Base-by-base conservation (phyloP, 2,888 invertebrate species). In the Pasiphila rectangulata region DNA sequence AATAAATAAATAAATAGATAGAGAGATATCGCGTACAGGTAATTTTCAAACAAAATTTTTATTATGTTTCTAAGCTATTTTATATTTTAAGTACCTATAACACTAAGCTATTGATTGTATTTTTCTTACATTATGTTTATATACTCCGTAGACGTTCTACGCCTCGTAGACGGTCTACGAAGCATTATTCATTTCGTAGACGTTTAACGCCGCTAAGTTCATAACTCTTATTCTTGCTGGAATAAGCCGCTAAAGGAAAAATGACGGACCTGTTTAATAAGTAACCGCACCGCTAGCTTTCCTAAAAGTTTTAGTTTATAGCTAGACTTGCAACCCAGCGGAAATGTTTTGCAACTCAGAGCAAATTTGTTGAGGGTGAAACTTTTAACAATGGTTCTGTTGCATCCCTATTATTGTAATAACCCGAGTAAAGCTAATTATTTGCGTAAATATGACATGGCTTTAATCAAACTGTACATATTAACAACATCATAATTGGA, bases 351-450 rank as follows among this genome's bases (percentile, higher is more conserved):
- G 3, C 21, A 40, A 21, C 29, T 10, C 16, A 20, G 12, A 17
- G 40, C 36, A 15, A 24, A 32, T 24, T n/a, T 34, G 34, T 34
- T 34, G 34, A 32, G 32, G 19, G 32, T 7, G 24, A 17, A 41
- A 41, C 24, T 34, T 41, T 34, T 34, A 41, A 34, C 24, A 13
- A 24, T 21, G 23, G 24, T 21, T 24, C 30, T 40, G 30, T 40
- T 30, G n/a, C 12, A 3, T 13, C 27, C 19, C 27, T 38, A 13
- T 15, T 40, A 32, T 40, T 30, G 10, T 40, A 40, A 32, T 40
- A 23, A 32, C 37, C 16, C 37, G 24, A 37, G 15, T 9, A 27
- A 17, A 23, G 24, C 7, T 7, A 24, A 17, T 9, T 6, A 13
- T 27, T 27, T 13, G 6, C 6, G 29, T 15, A 29, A 17, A 19